Conservation (phyloP, 1,140 invertebrate genomes). For the Samia ricini region DNA sequence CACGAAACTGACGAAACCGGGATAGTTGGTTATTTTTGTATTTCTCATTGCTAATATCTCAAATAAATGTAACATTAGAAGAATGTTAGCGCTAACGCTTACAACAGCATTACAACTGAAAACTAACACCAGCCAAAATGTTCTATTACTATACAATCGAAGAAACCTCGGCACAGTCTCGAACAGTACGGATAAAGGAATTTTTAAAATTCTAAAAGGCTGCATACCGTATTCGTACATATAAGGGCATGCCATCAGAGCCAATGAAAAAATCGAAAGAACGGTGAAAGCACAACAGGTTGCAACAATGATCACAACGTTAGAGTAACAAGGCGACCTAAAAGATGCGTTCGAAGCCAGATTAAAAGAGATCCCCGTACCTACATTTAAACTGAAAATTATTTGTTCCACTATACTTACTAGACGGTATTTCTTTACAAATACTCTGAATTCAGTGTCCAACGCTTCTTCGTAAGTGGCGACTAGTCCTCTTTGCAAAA, state of each 20-base stretch:
- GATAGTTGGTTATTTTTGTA: constrained; percentile 38
- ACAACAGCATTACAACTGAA: constrained; percentile 37
- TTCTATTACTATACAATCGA: constrained; percentile 35
- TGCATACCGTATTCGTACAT: constrained; percentile 34
- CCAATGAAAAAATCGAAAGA: constrained; percentile 33
- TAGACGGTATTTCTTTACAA: constrained; percentile 33
- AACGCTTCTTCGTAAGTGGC: constrained; percentile 42
- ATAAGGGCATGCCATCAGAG: constrained; percentile 58
- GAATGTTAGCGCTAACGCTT: constrained; percentile 33
- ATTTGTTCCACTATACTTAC: constrained; percentile 34
- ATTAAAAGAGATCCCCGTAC: constrained; percentile 48
- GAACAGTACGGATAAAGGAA: constrained; percentile 37
- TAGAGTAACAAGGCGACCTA: constrained; percentile 53
- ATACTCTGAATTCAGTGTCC: constrained; percentile 42
- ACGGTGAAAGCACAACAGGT: constrained; percentile 26
- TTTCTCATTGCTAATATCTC: constrained; percentile 31
- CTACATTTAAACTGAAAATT: constrained; percentile 39
- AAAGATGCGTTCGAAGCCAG: constrained; percentile 41
- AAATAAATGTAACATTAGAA: constrained; percentile 40
- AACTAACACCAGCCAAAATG: constrained; percentile 39
- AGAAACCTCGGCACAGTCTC: constrained; percentile 56
- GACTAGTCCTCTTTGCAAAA: constrained; percentile 58
- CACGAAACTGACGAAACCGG: constrained; percentile 39
- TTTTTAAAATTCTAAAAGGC: constrained; percentile 28
- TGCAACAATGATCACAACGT: constrained; percentile 43